Conservation (phyloP, 1,140 invertebrate species). For the Cyclina sinensis region DNA sequence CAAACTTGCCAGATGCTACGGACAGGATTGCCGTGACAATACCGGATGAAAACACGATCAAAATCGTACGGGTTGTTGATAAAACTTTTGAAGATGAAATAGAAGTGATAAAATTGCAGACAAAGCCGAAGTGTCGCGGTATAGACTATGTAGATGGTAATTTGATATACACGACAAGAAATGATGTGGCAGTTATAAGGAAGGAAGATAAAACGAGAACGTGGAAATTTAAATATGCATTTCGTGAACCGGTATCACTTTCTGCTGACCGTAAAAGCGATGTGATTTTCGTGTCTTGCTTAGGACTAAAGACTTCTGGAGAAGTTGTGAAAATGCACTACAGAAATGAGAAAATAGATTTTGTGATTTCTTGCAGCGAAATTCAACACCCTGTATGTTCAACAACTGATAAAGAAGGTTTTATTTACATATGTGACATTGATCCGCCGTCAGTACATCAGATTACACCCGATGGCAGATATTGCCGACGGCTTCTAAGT, state of each 20-base stretch:
- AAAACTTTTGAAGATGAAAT: slow-evolving; percentile 31
- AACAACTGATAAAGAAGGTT: slow-evolving; percentile 25
- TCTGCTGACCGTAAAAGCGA: neutral
- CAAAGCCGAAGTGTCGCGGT: slow-evolving; percentile 46
- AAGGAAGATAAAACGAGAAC: neutral
- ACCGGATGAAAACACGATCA: slow-evolving; percentile 39
- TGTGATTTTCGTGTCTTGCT: slow-evolving; percentile 34
- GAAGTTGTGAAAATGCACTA: slow-evolving; percentile 56
- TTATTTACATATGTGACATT: slow-evolving; percentile 55
- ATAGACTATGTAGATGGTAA: slow-evolving; percentile 47
- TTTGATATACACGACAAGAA: slow-evolving; percentile 42
- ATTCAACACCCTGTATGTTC: slow-evolving; percentile 36
- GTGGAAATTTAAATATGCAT: slow-evolving; percentile 45
- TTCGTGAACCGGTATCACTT: slow-evolving; percentile 44
- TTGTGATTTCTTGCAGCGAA: slow-evolving; percentile 34
- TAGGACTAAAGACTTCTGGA: slow-evolving; percentile 25
- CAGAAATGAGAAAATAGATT: slow-evolving; percentile 7
- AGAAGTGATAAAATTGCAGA: slow-evolving; percentile 19
- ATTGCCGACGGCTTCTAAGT: slow-evolving; percentile 34
- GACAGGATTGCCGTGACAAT: slow-evolving; percentile 39
- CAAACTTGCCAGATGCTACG: neutral
- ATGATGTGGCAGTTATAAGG: slow-evolving; percentile 47
- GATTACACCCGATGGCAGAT: neutral
- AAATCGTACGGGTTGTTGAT: slow-evolving; percentile 8
- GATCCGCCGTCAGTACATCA: slow-evolving; percentile 49